Evolutionary conservation across 2,113 vertebrate genomes (phyloP).

Genomic region (Perca fluviatilis): DNA sequence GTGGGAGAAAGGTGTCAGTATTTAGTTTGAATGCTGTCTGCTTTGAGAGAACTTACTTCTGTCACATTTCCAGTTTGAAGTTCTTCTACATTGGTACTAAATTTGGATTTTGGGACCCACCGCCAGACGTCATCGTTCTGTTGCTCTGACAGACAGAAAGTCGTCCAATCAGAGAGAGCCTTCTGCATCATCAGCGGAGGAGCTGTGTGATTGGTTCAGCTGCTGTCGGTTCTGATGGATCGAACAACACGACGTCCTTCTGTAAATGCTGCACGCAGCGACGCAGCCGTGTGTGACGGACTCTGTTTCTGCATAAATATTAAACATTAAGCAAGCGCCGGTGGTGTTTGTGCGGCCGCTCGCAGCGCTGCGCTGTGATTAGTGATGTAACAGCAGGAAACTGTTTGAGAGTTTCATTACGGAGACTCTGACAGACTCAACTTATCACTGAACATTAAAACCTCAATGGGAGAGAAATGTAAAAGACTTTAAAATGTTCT

Average conservation of each 20-base stretch:
- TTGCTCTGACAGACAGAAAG: too few species aligned
- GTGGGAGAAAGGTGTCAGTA: too few species aligned
- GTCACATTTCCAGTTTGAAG: too few species aligned
- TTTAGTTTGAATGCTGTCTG: too few species aligned
- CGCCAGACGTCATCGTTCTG: too few species aligned
- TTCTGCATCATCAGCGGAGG: not conserved
- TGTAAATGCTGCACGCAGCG: too few species aligned
- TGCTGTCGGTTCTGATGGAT: not conserved
- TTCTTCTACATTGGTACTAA: too few species aligned
- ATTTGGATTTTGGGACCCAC: too few species aligned
- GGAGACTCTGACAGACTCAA: slow-evolving; percentile 19
- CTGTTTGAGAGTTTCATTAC: slow-evolving; percentile 15
- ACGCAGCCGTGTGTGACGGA: not conserved
- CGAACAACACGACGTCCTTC: not conserved
- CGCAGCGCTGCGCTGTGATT: slow-evolving; percentile 23
- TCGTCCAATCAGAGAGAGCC: not conserved
- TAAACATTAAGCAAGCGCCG: not conserved
- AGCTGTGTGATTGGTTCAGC: not conserved
- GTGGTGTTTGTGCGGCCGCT: not conserved
- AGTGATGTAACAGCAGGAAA: slow-evolving; percentile 22
- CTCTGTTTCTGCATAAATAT: not conserved
- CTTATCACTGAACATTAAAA: not conserved
- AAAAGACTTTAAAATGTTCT: not conserved
- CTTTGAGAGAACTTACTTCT: too few species aligned
- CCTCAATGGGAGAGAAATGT: slow-evolving; percentile 3